Evolutionary conservation across 1,140 invertebrate genomes (phyloP), one percentile per base, ranked within the genome.

Genomic region (Homarus americanus): DNA sequence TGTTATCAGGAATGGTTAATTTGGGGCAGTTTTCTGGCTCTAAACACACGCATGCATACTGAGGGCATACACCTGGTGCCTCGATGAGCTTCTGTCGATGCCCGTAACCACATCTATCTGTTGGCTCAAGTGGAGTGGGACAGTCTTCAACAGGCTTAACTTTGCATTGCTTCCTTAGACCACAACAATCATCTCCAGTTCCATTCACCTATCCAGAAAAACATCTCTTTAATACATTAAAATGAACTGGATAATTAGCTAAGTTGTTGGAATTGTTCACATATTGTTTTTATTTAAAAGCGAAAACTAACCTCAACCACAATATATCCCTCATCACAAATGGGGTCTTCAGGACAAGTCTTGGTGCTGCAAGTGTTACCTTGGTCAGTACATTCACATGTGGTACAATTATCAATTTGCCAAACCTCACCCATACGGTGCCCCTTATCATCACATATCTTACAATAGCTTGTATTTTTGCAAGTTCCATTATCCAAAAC

Each of bases 331-430:
- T 87, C 83, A 75, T 92, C 88, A 73, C 93, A 93, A 63, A 91
- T 83, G 36, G 88, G 93, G 79, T 84, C 82, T 58, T 82, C 90
- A 36, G 82, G 91, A 91, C 84, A 93, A 66, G 75, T 84, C 41
- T 49, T 92, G 49, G 87, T 93, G 83, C 85, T 93, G 90, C 79
- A 89, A 36, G 80, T 79, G 9, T 40, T 91, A 28, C 86, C 79
- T 93, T 94, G 93, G 93, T 92, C 91, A 78, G 93, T 94, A 93
- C 97, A 98, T 36, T 94, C 94, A 93, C 97, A 98, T n/a, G 94
- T 95, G 0, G 96, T 97, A 93, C 97, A 98, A 40, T 96, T 95
- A 92, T 97, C 96, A 69, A 95, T 93, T 78, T 93, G 94, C 96
- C 96, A 96, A 28, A 94, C 94, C 90, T 96, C 95, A 1, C 96